Percentiles rank a stretch among this genome's conserved stretches.
phyloP scores from a whole-genome alignment of 2,888 invertebrate genomes.

The Muschampia plurimacula region DNA sequence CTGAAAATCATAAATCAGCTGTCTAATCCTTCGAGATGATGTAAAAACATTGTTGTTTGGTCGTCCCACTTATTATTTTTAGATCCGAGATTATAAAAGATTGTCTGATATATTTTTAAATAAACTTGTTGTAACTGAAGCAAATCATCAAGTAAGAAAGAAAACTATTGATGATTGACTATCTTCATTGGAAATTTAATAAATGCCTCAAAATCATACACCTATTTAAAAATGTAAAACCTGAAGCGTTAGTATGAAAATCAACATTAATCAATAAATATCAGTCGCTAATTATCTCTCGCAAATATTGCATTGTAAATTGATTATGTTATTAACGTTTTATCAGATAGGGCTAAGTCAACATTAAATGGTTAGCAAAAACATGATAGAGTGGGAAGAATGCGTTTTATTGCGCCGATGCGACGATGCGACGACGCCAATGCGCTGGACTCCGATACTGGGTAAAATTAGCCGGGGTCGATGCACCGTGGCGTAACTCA shows the following conservation, averaged over 20 bases:
- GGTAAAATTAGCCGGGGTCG: conserved; percentile 76
- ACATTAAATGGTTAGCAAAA: not conserved
- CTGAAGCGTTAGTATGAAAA: not conserved
- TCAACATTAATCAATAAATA: not conserved
- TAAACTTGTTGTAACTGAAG: not conserved
- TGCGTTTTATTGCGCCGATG: conserved; percentile 73
- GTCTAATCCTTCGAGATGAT: conserved; percentile 33
- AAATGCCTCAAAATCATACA: too few relatives aligned
- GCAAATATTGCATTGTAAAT: too few relatives aligned
- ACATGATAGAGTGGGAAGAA: conserved; percentile 64
- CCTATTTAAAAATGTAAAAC: not conserved
- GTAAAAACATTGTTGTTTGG: conserved; percentile 32
- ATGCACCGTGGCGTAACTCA: conserved; percentile 68
- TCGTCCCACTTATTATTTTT: conserved; percentile 36
- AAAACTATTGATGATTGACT: not conserved
- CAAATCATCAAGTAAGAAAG: not conserved
- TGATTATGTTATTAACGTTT: too few relatives aligned
- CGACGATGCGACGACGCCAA: conserved; percentile 59
- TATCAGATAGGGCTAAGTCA: not conserved
- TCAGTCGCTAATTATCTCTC: too few relatives aligned
- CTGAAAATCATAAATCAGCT: conserved; percentile 32
- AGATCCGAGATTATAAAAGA: conserved; percentile 22
- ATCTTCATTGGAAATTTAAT: too few relatives aligned
- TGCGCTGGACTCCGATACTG: conserved; percentile 67
- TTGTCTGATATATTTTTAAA: conserved; percentile 3